Evolutionary conservation across 2,113 vertebrate genomes (phyloP), one percentile per base, ranked within the genome.

Genomic region (Meleagris gallopavo): DNA sequence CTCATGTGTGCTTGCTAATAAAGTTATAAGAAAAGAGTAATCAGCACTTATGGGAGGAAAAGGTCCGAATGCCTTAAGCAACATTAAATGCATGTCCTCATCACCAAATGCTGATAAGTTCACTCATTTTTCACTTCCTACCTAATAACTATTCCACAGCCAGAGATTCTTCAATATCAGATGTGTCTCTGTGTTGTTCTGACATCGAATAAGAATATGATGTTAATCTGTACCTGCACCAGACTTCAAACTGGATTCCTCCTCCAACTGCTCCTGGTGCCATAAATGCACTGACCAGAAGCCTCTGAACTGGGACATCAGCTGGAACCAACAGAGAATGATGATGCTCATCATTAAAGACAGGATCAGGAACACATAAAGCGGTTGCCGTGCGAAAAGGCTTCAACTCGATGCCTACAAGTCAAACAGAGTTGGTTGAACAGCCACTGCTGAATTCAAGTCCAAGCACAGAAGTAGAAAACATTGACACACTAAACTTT

Each of bases 221-320:
- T 3, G 10, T 38, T n/a, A 32, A 34, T 67, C 93, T 89, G 83
- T 98, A 99, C 99, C 99, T 99, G 98, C 98, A 99, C 99, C 99
- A 99, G 80, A 99, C 98, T 97, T 99, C 99, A 96, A 99, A 99
- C 67, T 98, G 98, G 87, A 99, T 95, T 71, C 99, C 99, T 77
- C 98, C 98, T 82, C 98, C 98, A 65, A 95, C 73, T 0, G 95
- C 84, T 16, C 98, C 98, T 34, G 98, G 97, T 70, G 96, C 86
- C 50, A 97, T 98, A 83, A 99, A 98, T 21, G 97, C 98, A 88
- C 97, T 93, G 55, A 99, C 98, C 76, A 99, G 97, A 22, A 99
- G 96, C 87, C 97, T 98, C 96, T 99, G 99, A 79, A 99, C 98
- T 13, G 99, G 99, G 69, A 99, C 86, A 13, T 97, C 98, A n/a